Percentiles rank a stretch among this genome's conserved stretches.
These are phyloP conservation scores for Cremastobaeus sp. DNA, from an alignment of 2,888 invertebrate species.

Conservation along the genomic window DNA sequence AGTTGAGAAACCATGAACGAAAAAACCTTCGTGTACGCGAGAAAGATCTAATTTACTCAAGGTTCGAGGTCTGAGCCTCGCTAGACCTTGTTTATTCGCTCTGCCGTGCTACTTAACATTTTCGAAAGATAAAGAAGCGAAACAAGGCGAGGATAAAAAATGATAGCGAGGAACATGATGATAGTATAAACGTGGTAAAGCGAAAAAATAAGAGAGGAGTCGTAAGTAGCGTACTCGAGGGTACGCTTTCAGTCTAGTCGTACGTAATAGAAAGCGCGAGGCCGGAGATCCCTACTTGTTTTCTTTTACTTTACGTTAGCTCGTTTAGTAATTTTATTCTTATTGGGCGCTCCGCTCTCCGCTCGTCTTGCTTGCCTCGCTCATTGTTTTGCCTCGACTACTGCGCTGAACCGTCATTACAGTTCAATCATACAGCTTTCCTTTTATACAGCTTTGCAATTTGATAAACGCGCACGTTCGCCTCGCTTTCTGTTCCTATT, in stretches of 20 bases:
- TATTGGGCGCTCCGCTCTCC: constrained; percentile 58
- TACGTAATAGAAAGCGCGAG: constrained; percentile 54
- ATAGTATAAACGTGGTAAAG: constrained; percentile 38
- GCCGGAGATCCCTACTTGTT: constrained; percentile 54
- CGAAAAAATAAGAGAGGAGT: constrained; percentile 30
- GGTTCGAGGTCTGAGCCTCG: no score
- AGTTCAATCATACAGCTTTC: constrained; percentile 72
- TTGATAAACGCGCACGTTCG: constrained; percentile 64
- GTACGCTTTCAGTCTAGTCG: constrained; percentile 39
- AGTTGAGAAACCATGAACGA: no score
- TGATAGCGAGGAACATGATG: constrained; percentile 28
- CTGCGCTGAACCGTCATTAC: constrained; percentile 53
- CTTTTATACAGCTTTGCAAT: constrained; percentile 69
- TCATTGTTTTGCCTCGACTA: constrained; percentile 56
- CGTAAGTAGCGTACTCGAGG: constrained; percentile 41
- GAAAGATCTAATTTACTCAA: no score
- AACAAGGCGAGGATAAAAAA: constrained; percentile 45
- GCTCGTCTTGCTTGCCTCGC: constrained; percentile 32
- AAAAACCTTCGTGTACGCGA: no score
- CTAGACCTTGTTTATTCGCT: no score
- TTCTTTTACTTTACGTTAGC: constrained; percentile 64
- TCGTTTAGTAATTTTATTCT: constrained; percentile 70
- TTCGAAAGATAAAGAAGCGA: no score
- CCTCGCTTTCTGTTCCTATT: constrained; percentile 42
- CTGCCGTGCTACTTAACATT: no score